Percentiles rank a stretch among this genome's conserved stretches.
Evolutionary conservation across 2,797 vertebrate species (phyloP).

Genomic region (Pelodytes ibericus): DNA sequence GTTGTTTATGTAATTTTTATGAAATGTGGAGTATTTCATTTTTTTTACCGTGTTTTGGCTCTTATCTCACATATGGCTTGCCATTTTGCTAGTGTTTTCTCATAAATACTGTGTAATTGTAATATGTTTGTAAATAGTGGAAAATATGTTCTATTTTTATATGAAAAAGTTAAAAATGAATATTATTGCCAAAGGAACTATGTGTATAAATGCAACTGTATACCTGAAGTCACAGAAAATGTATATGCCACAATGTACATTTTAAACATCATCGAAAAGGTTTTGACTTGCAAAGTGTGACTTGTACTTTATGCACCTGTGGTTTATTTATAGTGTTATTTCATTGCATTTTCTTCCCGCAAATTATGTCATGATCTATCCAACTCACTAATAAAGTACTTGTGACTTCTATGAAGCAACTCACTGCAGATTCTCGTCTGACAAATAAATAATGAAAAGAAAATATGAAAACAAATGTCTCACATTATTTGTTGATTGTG

Average conservation of each 20-base stretch:
- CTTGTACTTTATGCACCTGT: constrained; percentile 76
- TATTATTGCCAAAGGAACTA: constrained; percentile 78
- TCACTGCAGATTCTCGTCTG: constrained; percentile 7
- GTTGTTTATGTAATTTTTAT: constrained; percentile 82
- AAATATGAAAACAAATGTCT: not conserved
- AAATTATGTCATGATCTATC: constrained; percentile 75
- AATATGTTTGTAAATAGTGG: constrained; percentile 81
- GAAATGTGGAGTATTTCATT: constrained; percentile 81
- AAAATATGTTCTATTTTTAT: constrained; percentile 82
- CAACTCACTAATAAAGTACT: constrained; percentile 80
- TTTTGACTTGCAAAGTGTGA: constrained; percentile 76
- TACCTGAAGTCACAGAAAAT: constrained; percentile 69
- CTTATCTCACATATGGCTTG: constrained; percentile 71
- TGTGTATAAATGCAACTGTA: constrained; percentile 66
- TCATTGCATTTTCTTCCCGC: constrained; percentile 76
- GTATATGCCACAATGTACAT: constrained; percentile 68
- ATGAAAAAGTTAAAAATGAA: constrained; percentile 72
- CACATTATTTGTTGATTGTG: no score
- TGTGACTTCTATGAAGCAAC: constrained; percentile 71
- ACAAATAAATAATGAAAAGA: not conserved
- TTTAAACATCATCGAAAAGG: constrained; percentile 67
- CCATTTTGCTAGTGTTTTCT: constrained; percentile 78
- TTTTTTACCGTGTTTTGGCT: constrained; percentile 63
- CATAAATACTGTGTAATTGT: constrained; percentile 80
- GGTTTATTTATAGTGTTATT: constrained; percentile 75